These are phyloP conservation scores for Apogon hyalosoma DNA, from an alignment of 2,797 vertebrate genomes.

Conservation along the genomic window DNA sequence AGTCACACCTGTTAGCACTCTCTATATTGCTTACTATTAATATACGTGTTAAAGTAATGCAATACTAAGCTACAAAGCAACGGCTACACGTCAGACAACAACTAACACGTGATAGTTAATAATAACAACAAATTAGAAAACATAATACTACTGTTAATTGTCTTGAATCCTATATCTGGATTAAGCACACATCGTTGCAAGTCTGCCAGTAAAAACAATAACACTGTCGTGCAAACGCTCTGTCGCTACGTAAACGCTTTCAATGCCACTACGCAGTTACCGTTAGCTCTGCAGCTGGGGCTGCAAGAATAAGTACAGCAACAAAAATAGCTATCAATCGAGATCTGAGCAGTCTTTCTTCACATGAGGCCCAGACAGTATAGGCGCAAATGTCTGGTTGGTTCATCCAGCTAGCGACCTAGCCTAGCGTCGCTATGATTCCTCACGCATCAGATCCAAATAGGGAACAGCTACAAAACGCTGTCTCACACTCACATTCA, in stretches of 20 bases:
- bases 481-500: neutral
- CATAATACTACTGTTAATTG: neutral
- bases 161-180: neutral
- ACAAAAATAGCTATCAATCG: neutral
- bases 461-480: neutral
- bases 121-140: neutral
- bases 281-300: neutral
- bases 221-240: neutral
- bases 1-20: neutral
- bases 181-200: neutral
- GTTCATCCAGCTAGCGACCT: constrained; percentile 57
- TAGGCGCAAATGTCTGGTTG: constrained; percentile 52
- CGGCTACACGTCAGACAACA: neutral
- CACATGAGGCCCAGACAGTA: constrained; percentile 64
- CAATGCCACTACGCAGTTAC: neutral
- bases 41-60: constrained; percentile 5
- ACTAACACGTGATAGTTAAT: neutral
- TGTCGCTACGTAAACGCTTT: neutral
- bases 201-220: neutral
- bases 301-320: neutral
- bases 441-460: constrained; percentile 19
- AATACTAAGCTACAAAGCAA: neutral
- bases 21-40: neutral
- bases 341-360: constrained; percentile 17
- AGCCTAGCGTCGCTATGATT: constrained; percentile 55